Conservation (phyloP, 53 echinoderm and acorn worm species). For the Antedon mediterranea region DNA sequence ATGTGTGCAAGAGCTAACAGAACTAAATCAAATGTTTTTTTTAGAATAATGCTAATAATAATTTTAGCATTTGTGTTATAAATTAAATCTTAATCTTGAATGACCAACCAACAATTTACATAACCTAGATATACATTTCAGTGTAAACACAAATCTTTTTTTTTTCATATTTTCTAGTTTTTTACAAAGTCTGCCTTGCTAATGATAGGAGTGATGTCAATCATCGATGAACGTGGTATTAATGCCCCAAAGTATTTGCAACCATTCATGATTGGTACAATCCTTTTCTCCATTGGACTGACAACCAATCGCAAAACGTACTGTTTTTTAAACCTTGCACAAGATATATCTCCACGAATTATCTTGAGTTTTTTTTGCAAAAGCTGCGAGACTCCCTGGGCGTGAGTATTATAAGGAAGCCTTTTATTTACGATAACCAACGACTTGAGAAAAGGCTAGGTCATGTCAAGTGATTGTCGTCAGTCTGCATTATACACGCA, state of each 20-base stretch:
- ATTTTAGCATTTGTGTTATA: too few relatives aligned
- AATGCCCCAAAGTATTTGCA: not conserved
- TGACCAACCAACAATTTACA: too few relatives aligned
- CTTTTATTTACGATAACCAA: not conserved
- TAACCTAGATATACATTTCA: too few relatives aligned
- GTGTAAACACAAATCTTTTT: too few relatives aligned
- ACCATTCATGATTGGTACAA: not conserved
- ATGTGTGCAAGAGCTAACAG: too few relatives aligned
- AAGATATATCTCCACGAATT: not conserved
- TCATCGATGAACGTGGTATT: not conserved
- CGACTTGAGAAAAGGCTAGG: too few relatives aligned
- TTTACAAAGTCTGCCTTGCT: not conserved
- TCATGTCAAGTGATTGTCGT: too few relatives aligned
- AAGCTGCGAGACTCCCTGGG: not conserved
- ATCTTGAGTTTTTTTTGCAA: not conserved
- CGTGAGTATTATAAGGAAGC: not conserved
- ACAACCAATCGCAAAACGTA: not conserved
- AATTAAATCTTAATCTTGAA: too few relatives aligned
- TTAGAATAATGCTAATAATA: too few relatives aligned
- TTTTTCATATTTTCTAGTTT: not conserved
- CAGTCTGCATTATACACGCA: too few relatives aligned
- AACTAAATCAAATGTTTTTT: too few relatives aligned
- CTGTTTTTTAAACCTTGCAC: not conserved
- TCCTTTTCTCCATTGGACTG: not conserved
- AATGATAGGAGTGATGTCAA: not conserved